A percentile compares a stretch with the other conserved stretches of the same genome.
phyloP scores from a whole-genome alignment of 2,888 invertebrate genomes.

The Aradus depressus region DNA sequence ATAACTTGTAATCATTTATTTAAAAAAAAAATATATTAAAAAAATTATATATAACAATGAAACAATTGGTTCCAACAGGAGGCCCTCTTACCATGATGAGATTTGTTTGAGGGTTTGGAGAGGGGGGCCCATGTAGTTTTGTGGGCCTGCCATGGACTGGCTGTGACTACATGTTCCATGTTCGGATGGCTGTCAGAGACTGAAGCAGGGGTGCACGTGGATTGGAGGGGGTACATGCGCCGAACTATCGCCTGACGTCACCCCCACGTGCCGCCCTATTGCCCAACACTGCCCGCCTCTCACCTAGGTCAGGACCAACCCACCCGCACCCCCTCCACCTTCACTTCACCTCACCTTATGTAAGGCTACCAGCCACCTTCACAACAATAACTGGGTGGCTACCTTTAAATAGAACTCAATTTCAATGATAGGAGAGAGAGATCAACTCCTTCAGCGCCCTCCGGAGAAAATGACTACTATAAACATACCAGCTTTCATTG shows the following conservation, averaged over 20 bases:
- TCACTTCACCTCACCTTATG: constrained; percentile 25
- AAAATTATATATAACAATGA: constrained; percentile 11
- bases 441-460: no score
- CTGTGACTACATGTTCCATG: background rate
- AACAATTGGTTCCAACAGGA: constrained; percentile 5
- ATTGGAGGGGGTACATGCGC: constrained; percentile 27
- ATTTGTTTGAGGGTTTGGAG: background rate
- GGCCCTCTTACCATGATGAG: constrained; percentile 21
- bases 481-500: no score
- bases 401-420: no score
- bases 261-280: constrained; percentile 19
- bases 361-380: no score
- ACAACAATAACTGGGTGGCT: no score
- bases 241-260: constrained; percentile 22
- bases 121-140: constrained; percentile 1
- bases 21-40: constrained; percentile 6
- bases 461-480: no score
- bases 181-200: constrained; percentile 13
- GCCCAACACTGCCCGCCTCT: constrained; percentile 18
- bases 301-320: constrained; percentile 27
- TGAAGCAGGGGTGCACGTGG: constrained; percentile 25
- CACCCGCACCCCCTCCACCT: constrained; percentile 25
- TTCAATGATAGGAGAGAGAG: no score
- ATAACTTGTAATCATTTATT: background rate
- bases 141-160: no score